These are phyloP conservation scores for Siniperca obscura DNA, from an alignment of 2,797 vertebrate genomes.

Conservation along the genomic window DNA sequence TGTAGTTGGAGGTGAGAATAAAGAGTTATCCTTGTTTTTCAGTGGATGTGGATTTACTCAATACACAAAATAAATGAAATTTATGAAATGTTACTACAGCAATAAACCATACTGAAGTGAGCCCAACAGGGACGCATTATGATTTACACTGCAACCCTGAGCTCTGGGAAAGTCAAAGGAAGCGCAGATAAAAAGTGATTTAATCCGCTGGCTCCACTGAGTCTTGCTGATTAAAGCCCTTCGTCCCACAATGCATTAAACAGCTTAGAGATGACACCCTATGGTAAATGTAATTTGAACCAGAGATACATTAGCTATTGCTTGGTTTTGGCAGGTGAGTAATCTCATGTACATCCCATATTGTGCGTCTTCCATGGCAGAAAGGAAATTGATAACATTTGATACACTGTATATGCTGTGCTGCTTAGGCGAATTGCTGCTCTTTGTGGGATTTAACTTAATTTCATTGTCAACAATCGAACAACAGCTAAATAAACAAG, in stretches of 20 bases:
- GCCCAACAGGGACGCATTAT: conserved; percentile 78
- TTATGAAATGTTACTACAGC: conserved; percentile 81
- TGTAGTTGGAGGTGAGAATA: conserved; percentile 38
- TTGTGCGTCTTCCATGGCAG: conserved; percentile 54
- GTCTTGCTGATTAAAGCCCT: conserved; percentile 80
- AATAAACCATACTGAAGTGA: conserved; percentile 79
- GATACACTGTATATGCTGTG: conserved; percentile 27
- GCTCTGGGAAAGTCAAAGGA: conserved; percentile 81
- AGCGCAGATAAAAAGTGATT: conserved; percentile 83
- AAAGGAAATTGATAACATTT: conserved; percentile 60
- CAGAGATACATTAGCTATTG: conserved; percentile 78
- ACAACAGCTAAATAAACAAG: conserved; percentile 57
- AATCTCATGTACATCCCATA: conserved; percentile 62
- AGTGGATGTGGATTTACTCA: conserved; percentile 70
- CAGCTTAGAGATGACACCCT: conserved; percentile 82
- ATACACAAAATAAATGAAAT: conserved; percentile 79
- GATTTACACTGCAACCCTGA: conserved; percentile 81
- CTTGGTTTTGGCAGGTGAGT: conserved; percentile 78
- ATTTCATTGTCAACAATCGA: conserved; percentile 53
- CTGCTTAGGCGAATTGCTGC: conserved; percentile 11
- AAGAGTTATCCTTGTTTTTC: conserved; percentile 69
- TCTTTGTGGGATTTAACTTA: conserved; percentile 46
- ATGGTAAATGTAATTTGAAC: conserved; percentile 81
- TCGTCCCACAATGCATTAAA: conserved; percentile 82
- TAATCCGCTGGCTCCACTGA: conserved; percentile 79